Conservation (phyloP, 2,113 vertebrate species). For the Perca schrenkii region DNA sequence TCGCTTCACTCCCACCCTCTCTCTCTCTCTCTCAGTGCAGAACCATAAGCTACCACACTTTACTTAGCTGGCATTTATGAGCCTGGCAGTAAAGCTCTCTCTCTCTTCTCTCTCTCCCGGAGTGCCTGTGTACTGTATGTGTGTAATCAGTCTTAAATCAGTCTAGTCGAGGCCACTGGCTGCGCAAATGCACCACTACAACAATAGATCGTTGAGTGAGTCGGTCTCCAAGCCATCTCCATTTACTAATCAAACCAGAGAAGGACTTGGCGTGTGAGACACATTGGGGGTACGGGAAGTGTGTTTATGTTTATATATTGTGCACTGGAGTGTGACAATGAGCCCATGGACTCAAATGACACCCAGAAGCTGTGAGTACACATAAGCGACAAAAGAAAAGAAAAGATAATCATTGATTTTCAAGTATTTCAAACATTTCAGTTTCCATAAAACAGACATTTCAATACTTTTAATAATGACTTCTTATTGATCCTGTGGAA, state of each 20-base stretch:
- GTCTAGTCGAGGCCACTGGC: conserved; percentile 46
- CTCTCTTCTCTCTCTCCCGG: conserved; percentile 8
- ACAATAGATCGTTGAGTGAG: conserved; percentile 36
- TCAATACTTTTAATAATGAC: background rate
- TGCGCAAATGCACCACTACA: conserved; percentile 41
- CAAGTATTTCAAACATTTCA: background rate
- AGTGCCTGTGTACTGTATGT: conserved; percentile 6
- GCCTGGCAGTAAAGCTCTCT: conserved; percentile 51
- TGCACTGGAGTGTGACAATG: background rate
- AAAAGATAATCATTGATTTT: background rate
- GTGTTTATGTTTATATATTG: conserved; percentile 6
- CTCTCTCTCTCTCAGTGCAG: conserved; percentile 13
- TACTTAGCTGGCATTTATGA: conserved; percentile 70
- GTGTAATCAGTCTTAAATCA: conserved; percentile 68
- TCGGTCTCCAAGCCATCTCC: conserved; percentile 23
- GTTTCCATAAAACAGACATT: background rate
- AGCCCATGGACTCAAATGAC: conserved; percentile 8
- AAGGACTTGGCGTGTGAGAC: conserved; percentile 18
- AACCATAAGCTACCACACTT: conserved; percentile 62
- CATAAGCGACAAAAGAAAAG: background rate
- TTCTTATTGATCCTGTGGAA: background rate
- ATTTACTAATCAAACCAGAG: conserved; percentile 57
- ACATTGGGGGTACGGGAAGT: conserved; percentile 1
- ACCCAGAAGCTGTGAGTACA: conserved; percentile 15
- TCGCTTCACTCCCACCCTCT: conserved; percentile 18